Base-by-base conservation (phyloP, 1,140 invertebrate species). In the Drosophila busckii region DNA sequence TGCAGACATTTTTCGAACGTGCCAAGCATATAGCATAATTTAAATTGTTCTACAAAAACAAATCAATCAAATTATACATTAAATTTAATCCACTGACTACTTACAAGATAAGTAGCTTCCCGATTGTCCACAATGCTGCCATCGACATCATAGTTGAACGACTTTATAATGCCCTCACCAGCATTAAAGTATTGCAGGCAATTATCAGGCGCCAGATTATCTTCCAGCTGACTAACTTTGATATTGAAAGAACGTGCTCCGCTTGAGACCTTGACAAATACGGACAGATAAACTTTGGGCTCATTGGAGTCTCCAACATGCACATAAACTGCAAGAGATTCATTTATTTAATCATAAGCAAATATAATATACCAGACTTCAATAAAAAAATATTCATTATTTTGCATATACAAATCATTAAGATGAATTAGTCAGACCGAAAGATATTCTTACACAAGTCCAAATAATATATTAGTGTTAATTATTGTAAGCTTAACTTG, bases 11-110 rank as follows among this genome's bases (percentile, higher is more conserved):
- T 3, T 89, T 61, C 29, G 89, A 88, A 52, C 92, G 90, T 38
- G 90, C 83, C 37, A 94, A 91, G 67, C 94, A 95, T 45, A 95
- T 92, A 0, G 92, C 93, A 84, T 95, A 95, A 73, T 95, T 94
- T 0, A 94, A 70, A 86, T 94, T 93, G 75, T 94, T 94, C 93
- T 94, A 85, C 29, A 90, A 90, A 34, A 0, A 7, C 2, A 15
- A 20, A 17, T 6, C 0, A 1, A 3, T 15, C 5, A 4, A 1
- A 13, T 4, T 23, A 17, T 0, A 4, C 0, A 22, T 9, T 13
- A 4, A 0, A 3, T 6, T 22, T 46, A 1, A 6, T 34, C 0
- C 2, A 4, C 4, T 1, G 6, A n/a, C n/a, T 37, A 49, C 87
- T 83, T 88, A 92, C 91, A 63, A 91, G 87, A 78, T 92, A 92